These are phyloP conservation scores for Ascaphus truei DNA, from an alignment of 2,113 vertebrate species.

Conservation along the genomic window DNA sequence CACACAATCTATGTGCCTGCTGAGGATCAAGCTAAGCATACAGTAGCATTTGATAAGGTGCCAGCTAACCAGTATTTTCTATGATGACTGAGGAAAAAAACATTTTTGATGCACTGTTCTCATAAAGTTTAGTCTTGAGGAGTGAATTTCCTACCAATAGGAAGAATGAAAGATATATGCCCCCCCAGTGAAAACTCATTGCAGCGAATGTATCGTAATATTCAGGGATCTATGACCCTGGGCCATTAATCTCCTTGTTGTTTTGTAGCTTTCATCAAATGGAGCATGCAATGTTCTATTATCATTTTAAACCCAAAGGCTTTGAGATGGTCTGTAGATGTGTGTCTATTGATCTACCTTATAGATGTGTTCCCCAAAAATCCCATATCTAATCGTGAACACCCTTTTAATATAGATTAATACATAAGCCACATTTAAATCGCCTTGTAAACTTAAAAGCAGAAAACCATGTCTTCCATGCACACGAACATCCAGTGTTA, in stretches of 20 bases:
- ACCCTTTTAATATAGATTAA: too few relatives aligned
- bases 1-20: background rate
- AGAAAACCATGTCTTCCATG: too few relatives aligned
- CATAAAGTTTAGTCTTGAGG: conserved; percentile 1
- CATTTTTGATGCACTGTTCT: background rate
- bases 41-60: background rate
- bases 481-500: too few relatives aligned
- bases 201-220: conserved; percentile 13
- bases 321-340: too few relatives aligned
- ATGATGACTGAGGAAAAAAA: too few relatives aligned
- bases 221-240: conserved; percentile 15
- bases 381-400: too few relatives aligned
- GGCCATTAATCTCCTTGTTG: background rate
- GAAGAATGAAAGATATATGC: background rate
- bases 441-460: too few relatives aligned
- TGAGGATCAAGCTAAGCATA: background rate
- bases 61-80: background rate
- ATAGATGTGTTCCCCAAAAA: too few relatives aligned
- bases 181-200: background rate
- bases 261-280: background rate
- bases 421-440: too few relatives aligned
- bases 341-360: too few relatives aligned
- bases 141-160: background rate
- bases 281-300: too few relatives aligned
- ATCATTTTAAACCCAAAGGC: too few relatives aligned